phyloP scores from a whole-genome alignment of 2,888 invertebrate species.

The Drosophila neonasuta region DNA sequence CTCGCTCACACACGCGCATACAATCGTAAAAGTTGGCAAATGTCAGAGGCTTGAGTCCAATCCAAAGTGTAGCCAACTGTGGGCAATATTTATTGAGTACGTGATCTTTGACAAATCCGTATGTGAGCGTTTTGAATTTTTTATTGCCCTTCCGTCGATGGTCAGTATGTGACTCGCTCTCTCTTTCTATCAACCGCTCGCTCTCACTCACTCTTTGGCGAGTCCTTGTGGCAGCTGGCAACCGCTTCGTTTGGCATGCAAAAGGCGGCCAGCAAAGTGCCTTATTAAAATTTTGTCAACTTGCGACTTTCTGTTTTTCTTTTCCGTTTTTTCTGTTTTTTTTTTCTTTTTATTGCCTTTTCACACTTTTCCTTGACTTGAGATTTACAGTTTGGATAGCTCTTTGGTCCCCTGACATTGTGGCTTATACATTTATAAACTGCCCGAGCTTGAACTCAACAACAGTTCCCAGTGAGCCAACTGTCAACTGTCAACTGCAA shows the following conservation, averaged over 20 bases:
- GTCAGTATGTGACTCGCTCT: constrained; percentile 38
- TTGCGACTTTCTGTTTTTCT: constrained; percentile 52
- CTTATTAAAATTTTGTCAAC: constrained; percentile 77
- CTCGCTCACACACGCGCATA: background rate
- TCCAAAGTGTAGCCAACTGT: constrained; percentile 66
- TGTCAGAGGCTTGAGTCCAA: constrained; percentile 17
- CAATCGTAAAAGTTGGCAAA: constrained; percentile 17
- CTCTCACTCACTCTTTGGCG: background rate
- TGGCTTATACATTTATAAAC: constrained; percentile 60
- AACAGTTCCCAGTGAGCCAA: background rate
- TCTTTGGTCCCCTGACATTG: constrained; percentile 55
- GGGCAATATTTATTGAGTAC: constrained; percentile 83
- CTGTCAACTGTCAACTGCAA: constrained; percentile 20
- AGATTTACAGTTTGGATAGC: constrained; percentile 33
- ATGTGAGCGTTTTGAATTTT: constrained; percentile 82
- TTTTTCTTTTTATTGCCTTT: constrained; percentile 60
- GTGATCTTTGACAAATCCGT: constrained; percentile 82
- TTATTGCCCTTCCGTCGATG: constrained; percentile 67
- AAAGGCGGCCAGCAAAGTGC: constrained; percentile 68
- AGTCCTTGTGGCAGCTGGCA: constrained; percentile 57
- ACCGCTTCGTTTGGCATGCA: constrained; percentile 63
- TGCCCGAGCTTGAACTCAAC: constrained; percentile 19
- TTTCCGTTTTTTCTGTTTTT: constrained; percentile 34
- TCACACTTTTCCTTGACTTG: constrained; percentile 48
- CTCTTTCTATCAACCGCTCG: background rate